Base-by-base conservation (phyloP, 1,140 invertebrate genomes). In the Caenorhabditis briggsae region DNA sequence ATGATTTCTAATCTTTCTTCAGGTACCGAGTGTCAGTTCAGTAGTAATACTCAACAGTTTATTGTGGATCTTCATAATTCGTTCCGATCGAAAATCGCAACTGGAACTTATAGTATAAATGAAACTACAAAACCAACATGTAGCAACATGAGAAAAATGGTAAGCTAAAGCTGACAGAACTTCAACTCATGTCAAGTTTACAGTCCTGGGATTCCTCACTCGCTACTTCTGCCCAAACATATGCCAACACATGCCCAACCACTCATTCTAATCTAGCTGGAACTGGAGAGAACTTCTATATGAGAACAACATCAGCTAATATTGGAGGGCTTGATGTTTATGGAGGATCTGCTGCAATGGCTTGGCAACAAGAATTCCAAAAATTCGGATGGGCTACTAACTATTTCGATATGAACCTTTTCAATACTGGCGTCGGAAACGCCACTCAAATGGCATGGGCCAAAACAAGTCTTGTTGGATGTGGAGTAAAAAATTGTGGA, bases 381-480 rank as follows among this genome's bases (percentile, higher is more conserved):
- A 61, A 83, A 14, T 83, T 43, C 82, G 82, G 82, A 83, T 83
- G 82, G 82, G 55, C 82, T 33, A 14, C 55, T 9, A 83, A 59
- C 82, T 59, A 83, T 12, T 59, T 83, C 5, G 43, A 43, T 61
- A 56, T 43, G 53, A 8, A 16, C 6, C 82, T 83, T 20, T 83
- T 83, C 25, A 58, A 61, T 18, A 59, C 82, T 20, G 82, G 82
- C 41, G 23, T 83, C 18, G 82, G 82, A 56, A 58, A 83, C 41
- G 82, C 53, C 5, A 83, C 82, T 58, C 82, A 83, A 61, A 61
- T 83, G 84, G 84, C 65, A 33, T 85, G 84, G 84, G 58, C 61
- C 2, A 85, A 74, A 18, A 74, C 61, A 11, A 74, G 41, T 41
- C 58, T 64, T 14, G 48, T 85, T 25, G 84, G 84, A 0, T 85